These are phyloP conservation scores for Corythornis vintsioides DNA, from an alignment of 2,113 vertebrate species.

Conservation along the genomic window DNA sequence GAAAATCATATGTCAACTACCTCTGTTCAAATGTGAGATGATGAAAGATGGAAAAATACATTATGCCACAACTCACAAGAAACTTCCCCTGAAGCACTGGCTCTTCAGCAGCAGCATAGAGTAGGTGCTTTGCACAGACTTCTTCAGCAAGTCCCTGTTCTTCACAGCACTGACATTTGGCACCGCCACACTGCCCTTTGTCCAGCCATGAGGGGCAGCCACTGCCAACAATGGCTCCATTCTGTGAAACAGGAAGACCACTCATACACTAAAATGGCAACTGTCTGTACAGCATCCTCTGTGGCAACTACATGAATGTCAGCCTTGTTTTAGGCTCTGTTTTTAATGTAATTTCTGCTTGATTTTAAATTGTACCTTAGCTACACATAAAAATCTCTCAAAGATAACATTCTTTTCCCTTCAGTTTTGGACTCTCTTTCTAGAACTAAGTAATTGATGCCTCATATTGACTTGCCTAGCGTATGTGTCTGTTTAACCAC, in stretches of 20 bases:
- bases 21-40: not conserved
- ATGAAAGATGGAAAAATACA: not conserved
- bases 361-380: conserved; percentile 41
- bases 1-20: not conserved
- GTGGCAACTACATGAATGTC: conserved; percentile 23
- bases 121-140: not conserved
- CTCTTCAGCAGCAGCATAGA: not conserved
- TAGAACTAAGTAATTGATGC: not conserved
- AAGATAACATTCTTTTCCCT: not conserved
- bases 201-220: not conserved
- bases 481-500: not conserved
- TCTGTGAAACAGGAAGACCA: conserved; percentile 30
- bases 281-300: conserved; percentile 67
- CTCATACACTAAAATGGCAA: conserved; percentile 42
- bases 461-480: not conserved
- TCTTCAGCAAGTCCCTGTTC: not conserved
- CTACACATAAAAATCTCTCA: not conserved
- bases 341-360: conserved; percentile 21
- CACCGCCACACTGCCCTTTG: not conserved
- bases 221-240: conserved; percentile 32
- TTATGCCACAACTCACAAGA: not conserved
- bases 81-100: not conserved
- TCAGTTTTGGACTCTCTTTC: not conserved
- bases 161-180: not conserved
- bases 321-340: conserved; percentile 20